Evolutionary conservation across 1,140 invertebrate genomes (phyloP), one percentile per base, ranked within the genome.

Genomic region (Tetragonula clypearis): DNA sequence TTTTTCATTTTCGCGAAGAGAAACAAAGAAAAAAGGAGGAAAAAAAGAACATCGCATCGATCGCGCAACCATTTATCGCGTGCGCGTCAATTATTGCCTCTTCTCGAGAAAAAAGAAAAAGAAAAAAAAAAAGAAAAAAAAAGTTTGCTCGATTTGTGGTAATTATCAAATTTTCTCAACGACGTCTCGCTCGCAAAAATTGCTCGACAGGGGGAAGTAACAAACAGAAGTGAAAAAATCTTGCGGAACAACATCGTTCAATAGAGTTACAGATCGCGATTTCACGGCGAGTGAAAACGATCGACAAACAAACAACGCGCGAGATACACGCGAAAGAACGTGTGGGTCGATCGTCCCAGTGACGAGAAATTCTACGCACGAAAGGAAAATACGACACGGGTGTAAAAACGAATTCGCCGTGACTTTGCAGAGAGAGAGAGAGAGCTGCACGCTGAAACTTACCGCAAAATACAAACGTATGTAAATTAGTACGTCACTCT

Each of bases 271-370:
- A 35, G 80, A 30, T 81, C 26, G n/a, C 62, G 23, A 73, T 26
- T 49, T 74, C 66, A 3, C 56, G 30, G 68, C 58, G 65, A 72
- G 66, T 49, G 56, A 81, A 19, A 81, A 19, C 30, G 12, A 60
- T 75, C 73, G 81, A 86, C 79, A 86, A 77, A 86, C 66, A 86
- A 86, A 82, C 62, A 86, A 82, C 81, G 60, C 30, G n/a, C 30
- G 53, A 73, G 60, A 73, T 66, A 69, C 15, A 53, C 41, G 12
- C 41, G 12, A 49, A 26, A 81, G 19, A 49, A 49, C 41, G 41
- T 17, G 14, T 17, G 14, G 2, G 65, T 23, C 60, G 79, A 62
- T 72, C 35, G 41, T 62, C 35, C 73, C 9, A n/a, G 69, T 35
- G 3, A 35, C 21, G 81, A 21, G 73, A 78, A 79, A 84, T 79